Evolutionary conservation across 2,797 vertebrate species (phyloP), one percentile per base, ranked within the genome.

Genomic region (Phoebastria nigripes): DNA sequence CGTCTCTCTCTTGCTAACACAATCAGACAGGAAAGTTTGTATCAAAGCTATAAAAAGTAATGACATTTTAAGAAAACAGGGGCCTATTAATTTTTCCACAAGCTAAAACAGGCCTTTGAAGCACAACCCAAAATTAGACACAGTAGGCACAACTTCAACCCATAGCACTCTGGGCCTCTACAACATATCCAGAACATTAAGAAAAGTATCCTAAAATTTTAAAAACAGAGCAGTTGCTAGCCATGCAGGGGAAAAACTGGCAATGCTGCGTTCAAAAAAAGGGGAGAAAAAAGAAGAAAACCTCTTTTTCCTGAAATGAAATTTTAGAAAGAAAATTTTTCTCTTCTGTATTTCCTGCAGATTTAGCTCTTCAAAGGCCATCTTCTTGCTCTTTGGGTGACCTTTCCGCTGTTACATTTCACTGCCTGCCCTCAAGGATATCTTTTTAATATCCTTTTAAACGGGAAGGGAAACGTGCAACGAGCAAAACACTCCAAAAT

Each of bases 361-460:
- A 94, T 92, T 65, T 73, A 69, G 69, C 72, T 89, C 87, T 89
- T 95, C 93, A 87, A 91, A 91, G 84, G 84, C 92, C 87, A 87
- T 92, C 65, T 41, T 78, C 61, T 29, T 89, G 89, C 88, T 92
- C 92, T 72, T 86, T 54, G 65, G 42, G 87, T 71, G 92, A 93
- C 94, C 93, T 93, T 96, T 93, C 76, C 20, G 19, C 84, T 31
- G 6, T 85, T 85, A 62, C 69, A 89, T 94, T 94, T 94, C 72
- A 65, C 82, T 83, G 89, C 81, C 49, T 95, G 79, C 94, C 95
- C 96, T 51, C 56, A 85, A 92, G 96, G 78, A 37, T 61, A 61
- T 65, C 87, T 92, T 94, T 93, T 96, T 95, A 97, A 94, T 89
- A 95, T 95, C 95, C 92, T 81, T 69, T 87, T 95, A 97, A 96